Percentiles rank a stretch among this genome's conserved stretches.
Evolutionary conservation across 2,113 vertebrate genomes (phyloP).

Genomic region (Elgaria multicarinata): DNA sequence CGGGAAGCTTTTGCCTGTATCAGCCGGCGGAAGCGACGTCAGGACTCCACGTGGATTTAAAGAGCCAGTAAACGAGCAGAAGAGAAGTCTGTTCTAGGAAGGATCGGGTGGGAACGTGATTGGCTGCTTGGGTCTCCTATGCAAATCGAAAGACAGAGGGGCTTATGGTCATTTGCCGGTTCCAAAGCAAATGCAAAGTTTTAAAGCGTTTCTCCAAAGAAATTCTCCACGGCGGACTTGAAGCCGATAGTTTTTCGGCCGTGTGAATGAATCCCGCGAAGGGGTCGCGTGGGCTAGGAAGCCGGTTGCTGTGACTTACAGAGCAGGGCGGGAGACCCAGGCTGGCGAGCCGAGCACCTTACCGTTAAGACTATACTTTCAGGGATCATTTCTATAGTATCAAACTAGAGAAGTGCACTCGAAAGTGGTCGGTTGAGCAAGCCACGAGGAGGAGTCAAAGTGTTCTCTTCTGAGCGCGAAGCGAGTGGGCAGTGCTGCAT

Average conservation of each 20-base stretch:
- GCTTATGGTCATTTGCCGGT: accelerated
- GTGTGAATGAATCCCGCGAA: accelerated
- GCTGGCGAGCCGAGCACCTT: accelerated
- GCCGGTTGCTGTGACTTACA: accelerated
- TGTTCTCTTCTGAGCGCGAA: constrained; percentile 55
- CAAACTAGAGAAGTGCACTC: constrained; percentile 43
- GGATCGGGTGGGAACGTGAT: neutral
- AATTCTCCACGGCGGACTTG: neutral
- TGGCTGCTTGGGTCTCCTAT: neutral
- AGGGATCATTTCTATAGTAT: constrained; percentile 63
- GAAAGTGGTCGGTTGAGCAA: constrained; percentile 19
- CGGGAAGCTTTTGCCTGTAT: neutral
- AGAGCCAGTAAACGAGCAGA: neutral
- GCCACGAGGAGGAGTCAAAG: constrained; percentile 45
- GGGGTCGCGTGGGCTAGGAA: neutral
- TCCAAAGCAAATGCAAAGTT: accelerated
- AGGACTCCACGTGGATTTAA: too few relatives aligned
- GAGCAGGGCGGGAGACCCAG: accelerated
- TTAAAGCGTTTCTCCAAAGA: neutral
- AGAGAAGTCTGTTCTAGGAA: neutral
- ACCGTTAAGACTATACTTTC: constrained; percentile 41
- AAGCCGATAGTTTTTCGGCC: accelerated
- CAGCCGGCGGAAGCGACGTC: neutral
- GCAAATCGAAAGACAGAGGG: neutral
- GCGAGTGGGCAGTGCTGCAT: neutral